phyloP scores from a whole-genome alignment of 2,888 invertebrate genomes.

The Cheilosia vulpina region DNA sequence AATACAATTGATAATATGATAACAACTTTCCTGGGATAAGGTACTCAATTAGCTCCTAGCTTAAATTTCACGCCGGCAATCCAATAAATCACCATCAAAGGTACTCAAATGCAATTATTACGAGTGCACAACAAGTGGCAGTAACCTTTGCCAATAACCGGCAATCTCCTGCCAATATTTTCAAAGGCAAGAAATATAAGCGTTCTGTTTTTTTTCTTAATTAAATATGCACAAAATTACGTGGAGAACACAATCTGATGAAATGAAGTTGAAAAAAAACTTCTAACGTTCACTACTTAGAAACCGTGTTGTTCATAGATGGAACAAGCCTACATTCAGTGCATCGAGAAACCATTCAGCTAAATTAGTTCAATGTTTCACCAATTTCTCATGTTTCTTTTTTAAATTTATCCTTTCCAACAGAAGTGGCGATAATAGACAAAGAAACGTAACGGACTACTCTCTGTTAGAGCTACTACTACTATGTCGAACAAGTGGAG shows the following conservation, averaged over 20 bases:
- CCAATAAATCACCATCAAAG: background rate
- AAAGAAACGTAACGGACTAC: constrained; percentile 47
- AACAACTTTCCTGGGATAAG: too few species aligned
- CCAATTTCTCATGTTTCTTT: constrained; percentile 23
- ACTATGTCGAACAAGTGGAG: constrained; percentile 7
- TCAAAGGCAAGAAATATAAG: constrained; percentile 1
- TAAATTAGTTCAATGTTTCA: constrained; percentile 62
- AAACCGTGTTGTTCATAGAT: constrained; percentile 1
- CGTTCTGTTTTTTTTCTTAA: constrained; percentile 26
- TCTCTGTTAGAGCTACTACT: constrained; percentile 30
- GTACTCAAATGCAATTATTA: background rate
- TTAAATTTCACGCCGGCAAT: too few species aligned
- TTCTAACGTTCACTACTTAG: constrained; percentile 8
- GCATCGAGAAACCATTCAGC: constrained; percentile 51
- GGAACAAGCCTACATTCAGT: background rate
- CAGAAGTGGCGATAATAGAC: constrained; percentile 54
- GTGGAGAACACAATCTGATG: constrained; percentile 17
- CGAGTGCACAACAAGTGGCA: constrained; percentile 19
- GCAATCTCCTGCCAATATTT: constrained; percentile 27
- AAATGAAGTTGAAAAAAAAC: constrained; percentile 7
- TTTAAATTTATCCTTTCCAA: constrained; percentile 27
- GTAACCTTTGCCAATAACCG: constrained; percentile 4
- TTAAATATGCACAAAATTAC: constrained; percentile 55
- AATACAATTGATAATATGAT: too few species aligned
- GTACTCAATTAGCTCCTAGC: too few species aligned